phyloP scores from a whole-genome alignment of 2,888 invertebrate genomes.

The Aporophyla lueneburgensis region DNA sequence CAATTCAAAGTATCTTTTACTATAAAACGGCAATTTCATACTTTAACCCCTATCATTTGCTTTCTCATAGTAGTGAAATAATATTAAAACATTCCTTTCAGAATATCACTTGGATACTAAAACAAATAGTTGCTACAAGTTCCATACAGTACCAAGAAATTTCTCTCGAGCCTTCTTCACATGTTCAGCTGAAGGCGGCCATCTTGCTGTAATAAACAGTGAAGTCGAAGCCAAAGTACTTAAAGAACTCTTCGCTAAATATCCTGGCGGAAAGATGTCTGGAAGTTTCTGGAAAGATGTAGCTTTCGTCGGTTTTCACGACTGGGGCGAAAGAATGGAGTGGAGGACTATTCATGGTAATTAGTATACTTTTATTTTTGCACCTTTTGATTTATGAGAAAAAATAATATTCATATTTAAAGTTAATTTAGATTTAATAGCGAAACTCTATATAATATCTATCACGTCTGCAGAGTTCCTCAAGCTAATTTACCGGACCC shows the following conservation, averaged over 20 bases:
- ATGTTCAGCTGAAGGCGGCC: slow-evolving; percentile 77
- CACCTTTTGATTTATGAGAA: background rate
- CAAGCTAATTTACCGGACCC: too few relatives aligned
- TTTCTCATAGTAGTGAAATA: background rate
- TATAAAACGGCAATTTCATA: too few relatives aligned
- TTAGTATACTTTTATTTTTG: too few relatives aligned
- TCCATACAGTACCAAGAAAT: slow-evolving; percentile 71
- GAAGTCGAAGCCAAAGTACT: slow-evolving; percentile 69
- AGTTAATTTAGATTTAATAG: too few relatives aligned
- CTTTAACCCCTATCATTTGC: too few relatives aligned
- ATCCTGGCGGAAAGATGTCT: slow-evolving; percentile 60
- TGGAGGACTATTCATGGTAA: slow-evolving; percentile 76
- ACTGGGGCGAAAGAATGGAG: slow-evolving; percentile 70
- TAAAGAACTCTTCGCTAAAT: slow-evolving; percentile 66
- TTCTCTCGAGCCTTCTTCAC: slow-evolving; percentile 76
- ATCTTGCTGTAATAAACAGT: slow-evolving; percentile 77
- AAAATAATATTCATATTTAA: too few relatives aligned
- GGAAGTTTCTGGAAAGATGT: slow-evolving; percentile 64
- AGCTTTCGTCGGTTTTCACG: slow-evolving; percentile 71
- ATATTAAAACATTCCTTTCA: too few relatives aligned
- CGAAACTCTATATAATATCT: too few relatives aligned
- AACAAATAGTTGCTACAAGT: slow-evolving; percentile 79
- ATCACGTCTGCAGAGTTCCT: too few relatives aligned
- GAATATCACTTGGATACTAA: slow-evolving; percentile 71
- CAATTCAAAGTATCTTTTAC: too few relatives aligned